Conservation (phyloP, 2,797 vertebrate genomes). For the Linurgus olivaceus region DNA sequence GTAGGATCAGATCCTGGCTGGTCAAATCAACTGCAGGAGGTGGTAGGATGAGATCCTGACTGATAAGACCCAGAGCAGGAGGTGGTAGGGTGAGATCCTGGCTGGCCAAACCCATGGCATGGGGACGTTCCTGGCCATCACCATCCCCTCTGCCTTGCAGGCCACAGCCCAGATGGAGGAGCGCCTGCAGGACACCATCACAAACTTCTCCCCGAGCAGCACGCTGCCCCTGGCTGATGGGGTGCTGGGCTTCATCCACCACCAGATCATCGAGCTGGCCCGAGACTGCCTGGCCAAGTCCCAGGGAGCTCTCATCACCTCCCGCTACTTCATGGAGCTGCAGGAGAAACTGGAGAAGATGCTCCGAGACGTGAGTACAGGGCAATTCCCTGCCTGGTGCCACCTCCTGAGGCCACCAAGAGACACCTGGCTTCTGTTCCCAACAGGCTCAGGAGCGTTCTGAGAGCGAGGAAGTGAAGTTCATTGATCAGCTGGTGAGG, state of each 20-base stretch:
- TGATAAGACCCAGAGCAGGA: not conserved
- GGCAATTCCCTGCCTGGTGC: not conserved
- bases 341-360: constrained; percentile 97
- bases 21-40: not conserved
- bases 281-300: constrained; percentile 96
- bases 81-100: not conserved
- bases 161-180: constrained; percentile 98
- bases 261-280: constrained; percentile 94
- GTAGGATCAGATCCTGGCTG: not conserved
- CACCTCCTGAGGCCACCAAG: not conserved
- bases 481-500: constrained; percentile 89
- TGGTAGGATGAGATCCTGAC: not conserved
- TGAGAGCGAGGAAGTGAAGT: constrained; percentile 90
- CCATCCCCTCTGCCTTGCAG: constrained; percentile 60
- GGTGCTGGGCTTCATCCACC: constrained; percentile 96
- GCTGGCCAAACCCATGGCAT: not conserved
- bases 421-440: not conserved
- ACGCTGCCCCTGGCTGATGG: constrained; percentile 91
- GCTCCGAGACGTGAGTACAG: constrained; percentile 85
- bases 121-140: rapidly evolving
- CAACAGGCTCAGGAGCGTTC: constrained; percentile 90
- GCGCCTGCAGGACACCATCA: constrained; percentile 88
- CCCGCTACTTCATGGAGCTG: constrained; percentile 94
- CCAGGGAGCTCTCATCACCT: constrained; percentile 90
- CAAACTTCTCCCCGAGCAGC: constrained; percentile 82